Base-by-base conservation (phyloP, 1,140 invertebrate genomes). In the Bombus breviceps region DNA sequence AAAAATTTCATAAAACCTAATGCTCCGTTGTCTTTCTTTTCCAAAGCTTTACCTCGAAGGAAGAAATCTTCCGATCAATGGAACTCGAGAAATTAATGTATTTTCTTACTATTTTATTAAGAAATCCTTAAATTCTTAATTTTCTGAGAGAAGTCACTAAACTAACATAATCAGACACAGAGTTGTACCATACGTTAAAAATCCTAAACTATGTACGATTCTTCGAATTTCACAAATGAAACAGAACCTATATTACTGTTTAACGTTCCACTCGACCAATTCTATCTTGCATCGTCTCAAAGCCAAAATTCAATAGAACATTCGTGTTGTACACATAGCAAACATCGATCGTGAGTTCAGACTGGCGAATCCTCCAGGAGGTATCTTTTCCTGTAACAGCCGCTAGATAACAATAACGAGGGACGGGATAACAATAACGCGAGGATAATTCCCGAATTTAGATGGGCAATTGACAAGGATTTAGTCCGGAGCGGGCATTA, bases 381-480 rank as follows among this genome's bases (percentile, higher is more conserved):
- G 32, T 41, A 57, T 41, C 79, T 81, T 68, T 69, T 53, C 66
- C 39, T 41, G 34, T 37, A 47, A 15, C 41, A 43, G 4, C 41
- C 15, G 28, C 8, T 53, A 66, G 71, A 47, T 83, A 83, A 68
- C 72, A 68, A 83, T 68, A 47, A 76, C 76, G 57, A n/a, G 72
- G n/a, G 39, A 18, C 9, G 9, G 53, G 39, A 43, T 79, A 62
- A 85, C 83, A 85, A 85, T 72, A 62, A 71, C 37, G 76, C 41
- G 32, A 22, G 39, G 83, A 85, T 85, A 85, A 85, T 85, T 80
- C 83, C 83, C n/a, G 83, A 81, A 85, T 85, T 85, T 85, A 85
- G 84, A 85, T 72, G 84, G 78, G 79, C 66, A 81, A 85, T 85
- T 74, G 84, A 85, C 69, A 59, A 43, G 84, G 84, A 81, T 85